Conservation (phyloP, 2,797 vertebrate species). For the Erpetoichthys calabaricus region DNA sequence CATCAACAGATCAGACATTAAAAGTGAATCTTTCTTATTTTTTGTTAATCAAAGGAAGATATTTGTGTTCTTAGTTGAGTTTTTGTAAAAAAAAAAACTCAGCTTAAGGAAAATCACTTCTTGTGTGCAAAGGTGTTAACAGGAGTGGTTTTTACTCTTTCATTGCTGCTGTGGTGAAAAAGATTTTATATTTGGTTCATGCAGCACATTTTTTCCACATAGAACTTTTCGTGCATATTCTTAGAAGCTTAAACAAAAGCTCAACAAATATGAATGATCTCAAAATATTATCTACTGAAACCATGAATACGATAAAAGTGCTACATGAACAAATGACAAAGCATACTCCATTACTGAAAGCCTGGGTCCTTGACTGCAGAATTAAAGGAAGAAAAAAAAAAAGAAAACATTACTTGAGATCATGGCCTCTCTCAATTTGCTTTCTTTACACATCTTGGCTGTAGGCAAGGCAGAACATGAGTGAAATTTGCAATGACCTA, state of each 20-base stretch:
- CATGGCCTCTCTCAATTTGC: slow-evolving; percentile 28
- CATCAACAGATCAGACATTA: too few species aligned
- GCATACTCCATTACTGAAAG: background rate
- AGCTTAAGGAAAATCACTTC: too few species aligned
- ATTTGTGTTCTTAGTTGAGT: too few species aligned
- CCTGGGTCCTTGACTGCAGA: background rate
- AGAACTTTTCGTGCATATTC: background rate
- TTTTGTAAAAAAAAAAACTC: too few species aligned
- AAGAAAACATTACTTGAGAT: background rate
- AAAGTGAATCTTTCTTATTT: too few species aligned
- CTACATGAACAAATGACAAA: background rate
- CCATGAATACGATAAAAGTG: background rate
- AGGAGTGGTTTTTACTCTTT: too few species aligned
- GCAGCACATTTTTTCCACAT: too few species aligned
- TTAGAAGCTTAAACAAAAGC: background rate
- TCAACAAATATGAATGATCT: background rate
- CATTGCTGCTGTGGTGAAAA: too few species aligned
- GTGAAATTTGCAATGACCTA: slow-evolving; percentile 51
- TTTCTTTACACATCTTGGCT: slow-evolving; percentile 32
- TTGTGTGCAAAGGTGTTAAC: too few species aligned
- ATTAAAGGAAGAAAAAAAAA: background rate
- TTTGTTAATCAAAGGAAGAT: too few species aligned
- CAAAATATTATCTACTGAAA: background rate
- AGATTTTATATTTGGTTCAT: too few species aligned
- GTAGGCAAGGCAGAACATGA: slow-evolving; percentile 27